These are phyloP conservation scores for Heptranchias perlo DNA, from an alignment of 2,113 vertebrate genomes.

Conservation along the genomic window DNA sequence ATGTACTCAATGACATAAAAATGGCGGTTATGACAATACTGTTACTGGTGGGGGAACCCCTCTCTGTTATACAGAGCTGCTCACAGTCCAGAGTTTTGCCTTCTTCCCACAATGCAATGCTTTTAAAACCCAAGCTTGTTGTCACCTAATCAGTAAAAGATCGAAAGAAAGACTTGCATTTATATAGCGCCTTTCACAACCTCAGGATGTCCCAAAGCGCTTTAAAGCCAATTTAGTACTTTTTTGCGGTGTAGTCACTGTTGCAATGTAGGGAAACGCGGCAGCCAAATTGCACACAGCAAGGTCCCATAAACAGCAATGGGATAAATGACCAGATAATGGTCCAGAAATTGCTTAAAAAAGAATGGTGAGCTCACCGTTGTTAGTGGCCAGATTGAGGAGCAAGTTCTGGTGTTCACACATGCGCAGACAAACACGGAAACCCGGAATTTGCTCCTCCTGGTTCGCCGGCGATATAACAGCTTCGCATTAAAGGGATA, in stretches of 20 bases:
- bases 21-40: neutral
- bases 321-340: neutral
- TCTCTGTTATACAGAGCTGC: neutral
- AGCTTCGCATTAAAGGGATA: too few relatives aligned
- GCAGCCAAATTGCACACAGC: neutral
- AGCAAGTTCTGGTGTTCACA: too few relatives aligned
- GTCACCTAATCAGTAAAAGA: neutral
- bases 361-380: too few relatives aligned
- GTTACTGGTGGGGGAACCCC: neutral
- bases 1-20: neutral
- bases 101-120: neutral
- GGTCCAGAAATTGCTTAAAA: too few relatives aligned
- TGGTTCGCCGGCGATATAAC: too few relatives aligned
- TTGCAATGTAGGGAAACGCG: neutral
- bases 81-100: neutral
- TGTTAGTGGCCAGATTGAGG: too few relatives aligned
- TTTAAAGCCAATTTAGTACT: neutral
- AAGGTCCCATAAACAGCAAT: neutral
- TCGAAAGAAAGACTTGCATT: neutral
- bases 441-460: too few relatives aligned
- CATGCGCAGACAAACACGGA: too few relatives aligned
- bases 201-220: neutral
- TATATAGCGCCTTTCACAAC: neutral
- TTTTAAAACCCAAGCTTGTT: neutral
- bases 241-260: neutral